Evolutionary conservation across 2,113 vertebrate genomes (phyloP), one percentile per base, ranked within the genome.

Genomic region (Indicator indicator): DNA sequence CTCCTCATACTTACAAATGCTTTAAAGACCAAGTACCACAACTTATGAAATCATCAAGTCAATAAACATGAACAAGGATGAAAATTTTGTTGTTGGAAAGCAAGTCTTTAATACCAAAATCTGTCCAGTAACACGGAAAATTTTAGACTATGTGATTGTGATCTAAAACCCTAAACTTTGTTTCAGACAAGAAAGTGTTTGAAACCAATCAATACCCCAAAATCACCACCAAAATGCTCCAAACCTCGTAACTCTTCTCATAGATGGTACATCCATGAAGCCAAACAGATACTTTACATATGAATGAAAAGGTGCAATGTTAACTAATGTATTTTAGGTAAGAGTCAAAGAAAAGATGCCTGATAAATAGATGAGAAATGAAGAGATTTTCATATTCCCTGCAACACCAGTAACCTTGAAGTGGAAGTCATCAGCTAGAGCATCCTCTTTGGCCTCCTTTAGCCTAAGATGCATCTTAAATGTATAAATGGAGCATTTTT

Each of bases 1-100:
- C 33, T 5, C 32, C 30, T 2, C 0, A 48, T 18, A 71, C 6
- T 76, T n/a, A 44, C 0, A 56, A 9, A 86, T 72, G 26, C 12
- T 74, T 24, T 62, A n/a, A 72, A 79, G 28, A 42, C 17, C 12
- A 50, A 59, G 30, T 23, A 87, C 4, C 19, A 77, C 58, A 54
- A 67, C 40, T 56, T 50, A 55, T 32, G 42, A 86, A 88, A 58
- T 48, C 23, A 59, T 79, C 4, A 44, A 83, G 16, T 40, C 50
- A 81, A n/a, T 42, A 79, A 32, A 68, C 8, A 12, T 68, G 32
- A 16, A 76, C 44, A 89, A 85, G 3, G 10, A 3, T 12, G 40
- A 78, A 20, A 70, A 17, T 8, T 67, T 36, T 4, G 5, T 28
- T 44, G 9, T 13, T 36, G 40, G 6, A 60, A 89, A 84, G 2